Conservation (phyloP, 2,113 vertebrate genomes). For the Triplophysa dalaica region DNA sequence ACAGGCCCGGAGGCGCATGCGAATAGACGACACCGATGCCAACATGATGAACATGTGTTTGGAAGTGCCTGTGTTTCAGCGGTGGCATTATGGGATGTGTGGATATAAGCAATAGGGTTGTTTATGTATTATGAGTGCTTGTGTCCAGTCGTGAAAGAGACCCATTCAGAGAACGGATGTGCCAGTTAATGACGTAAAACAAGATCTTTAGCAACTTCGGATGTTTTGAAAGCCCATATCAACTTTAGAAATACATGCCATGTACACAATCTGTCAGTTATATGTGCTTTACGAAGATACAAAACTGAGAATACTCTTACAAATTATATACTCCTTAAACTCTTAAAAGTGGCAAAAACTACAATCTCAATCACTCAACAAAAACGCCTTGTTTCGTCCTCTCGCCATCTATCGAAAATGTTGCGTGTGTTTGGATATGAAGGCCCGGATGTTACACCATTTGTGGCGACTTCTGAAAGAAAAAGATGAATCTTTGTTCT, state of each 20-base stretch:
- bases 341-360: not conserved
- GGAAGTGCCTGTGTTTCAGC: slow-evolving; percentile 11
- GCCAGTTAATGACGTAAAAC: not conserved
- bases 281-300: slow-evolving; percentile 1
- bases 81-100: slow-evolving; percentile 9
- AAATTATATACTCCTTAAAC: slow-evolving; percentile 11
- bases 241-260: slow-evolving; percentile 23
- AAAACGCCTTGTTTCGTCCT: no score
- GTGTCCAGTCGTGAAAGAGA: slow-evolving; percentile 16
- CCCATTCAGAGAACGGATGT: not conserved
- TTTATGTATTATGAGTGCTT: not conserved
- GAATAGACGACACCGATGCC: not conserved
- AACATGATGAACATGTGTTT: not conserved
- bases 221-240: not conserved
- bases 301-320: not conserved
- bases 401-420: not conserved
- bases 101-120: slow-evolving; percentile 28
- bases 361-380: not conserved
- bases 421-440: not conserved
- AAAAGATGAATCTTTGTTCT: not conserved
- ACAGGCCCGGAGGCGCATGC: slow-evolving; percentile 18
- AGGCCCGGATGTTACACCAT: not conserved
- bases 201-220: not conserved
- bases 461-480: slow-evolving; percentile 14
- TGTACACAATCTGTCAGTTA: not conserved